A percentile compares a stretch with the other conserved stretches of the same genome.
Conservation (phyloP, 2,888 invertebrate genomes). For the Nymphalis c-album region DNA sequence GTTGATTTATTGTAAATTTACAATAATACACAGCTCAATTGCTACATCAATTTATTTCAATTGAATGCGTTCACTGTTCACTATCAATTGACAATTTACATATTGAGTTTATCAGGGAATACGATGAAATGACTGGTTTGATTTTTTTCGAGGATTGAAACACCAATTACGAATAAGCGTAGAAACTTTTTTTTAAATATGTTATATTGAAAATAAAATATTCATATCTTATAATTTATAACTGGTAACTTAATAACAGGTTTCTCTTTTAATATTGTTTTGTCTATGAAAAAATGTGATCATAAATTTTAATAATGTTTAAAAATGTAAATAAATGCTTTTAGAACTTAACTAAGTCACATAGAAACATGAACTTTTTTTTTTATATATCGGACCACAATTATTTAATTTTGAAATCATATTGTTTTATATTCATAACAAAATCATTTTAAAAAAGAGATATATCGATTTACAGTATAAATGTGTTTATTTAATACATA, state of each 20-base stretch:
- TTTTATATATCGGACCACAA: neutral
- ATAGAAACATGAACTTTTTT: neutral
- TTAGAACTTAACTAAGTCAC: neutral
- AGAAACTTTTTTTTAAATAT: neutral
- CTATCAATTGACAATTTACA: constrained; percentile 53
- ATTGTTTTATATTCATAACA: neutral
- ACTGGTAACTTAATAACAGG: neutral
- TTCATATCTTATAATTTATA: neutral
- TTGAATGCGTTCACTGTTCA: constrained; percentile 51
- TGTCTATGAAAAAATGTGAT: constrained; percentile 17
- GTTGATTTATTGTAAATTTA: constrained; percentile 10
- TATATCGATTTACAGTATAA: constrained; percentile 14
- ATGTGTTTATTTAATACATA: constrained; percentile 22
- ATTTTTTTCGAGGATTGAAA: neutral
- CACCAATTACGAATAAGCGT: neutral
- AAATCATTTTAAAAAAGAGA: neutral
- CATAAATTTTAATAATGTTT: constrained; percentile 7
- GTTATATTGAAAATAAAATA: neutral
- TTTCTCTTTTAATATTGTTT: neutral
- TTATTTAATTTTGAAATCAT: neutral
- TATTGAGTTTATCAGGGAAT: constrained; percentile 46
- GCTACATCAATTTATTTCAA: constrained; percentile 65
- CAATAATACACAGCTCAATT: constrained; percentile 32
- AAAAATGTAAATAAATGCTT: constrained; percentile 15
- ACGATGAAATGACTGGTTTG: constrained; percentile 22